Conservation (phyloP, 2,888 invertebrate species). For the Carcina quercana region DNA sequence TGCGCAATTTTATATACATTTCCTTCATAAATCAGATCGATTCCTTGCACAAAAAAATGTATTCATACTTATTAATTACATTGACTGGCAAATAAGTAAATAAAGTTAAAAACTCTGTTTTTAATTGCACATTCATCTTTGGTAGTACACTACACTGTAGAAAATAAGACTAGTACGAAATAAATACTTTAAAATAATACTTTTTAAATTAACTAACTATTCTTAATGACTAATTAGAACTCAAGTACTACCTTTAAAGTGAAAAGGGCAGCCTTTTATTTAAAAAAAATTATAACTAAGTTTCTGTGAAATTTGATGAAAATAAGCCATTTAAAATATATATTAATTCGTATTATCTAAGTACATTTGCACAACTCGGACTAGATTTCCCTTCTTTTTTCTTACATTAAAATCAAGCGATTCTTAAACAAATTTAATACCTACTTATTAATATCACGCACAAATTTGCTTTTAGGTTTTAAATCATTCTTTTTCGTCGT, state of each 20-base stretch:
- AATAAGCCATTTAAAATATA: too few species aligned
- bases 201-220: conserved; percentile 18
- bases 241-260: too few species aligned
- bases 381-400: conserved; percentile 36
- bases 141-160: conserved; percentile 22
- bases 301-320: too few species aligned
- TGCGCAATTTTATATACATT: conserved; percentile 2
- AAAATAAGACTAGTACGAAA: conserved; percentile 30
- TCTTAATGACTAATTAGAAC: not conserved
- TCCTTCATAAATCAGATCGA: too few species aligned
- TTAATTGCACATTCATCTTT: conserved; percentile 37
- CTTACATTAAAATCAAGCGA: conserved; percentile 35
- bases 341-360: conserved; percentile 1
- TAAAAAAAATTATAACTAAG: not conserved
- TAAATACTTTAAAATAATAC: conserved; percentile 22
- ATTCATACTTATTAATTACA: too few species aligned
- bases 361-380: conserved; percentile 20
- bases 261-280: not conserved
- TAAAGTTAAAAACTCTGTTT: conserved; percentile 12
- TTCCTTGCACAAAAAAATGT: too few species aligned
- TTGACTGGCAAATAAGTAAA: not conserved
- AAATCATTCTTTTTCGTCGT: conserved; percentile 7
- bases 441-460: conserved; percentile 57
- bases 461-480: conserved; percentile 30
- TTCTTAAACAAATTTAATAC: conserved; percentile 36